A percentile compares a stretch with the other conserved stretches of the same genome.
Conservation (phyloP, 2,113 vertebrate genomes). For the Eonycteris spelaea region DNA sequence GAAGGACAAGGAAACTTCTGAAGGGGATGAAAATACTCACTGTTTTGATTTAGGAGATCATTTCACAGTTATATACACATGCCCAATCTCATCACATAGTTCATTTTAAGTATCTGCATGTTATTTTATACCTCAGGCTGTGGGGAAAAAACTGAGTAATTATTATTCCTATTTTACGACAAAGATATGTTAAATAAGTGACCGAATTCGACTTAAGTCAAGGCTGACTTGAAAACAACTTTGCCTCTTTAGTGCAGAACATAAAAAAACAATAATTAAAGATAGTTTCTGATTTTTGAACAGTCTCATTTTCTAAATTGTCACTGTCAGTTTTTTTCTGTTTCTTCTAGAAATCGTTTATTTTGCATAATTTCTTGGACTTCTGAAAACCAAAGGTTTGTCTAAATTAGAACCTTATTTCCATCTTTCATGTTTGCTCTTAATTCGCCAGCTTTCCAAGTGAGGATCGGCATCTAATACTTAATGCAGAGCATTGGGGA, state of each 20-base stretch:
- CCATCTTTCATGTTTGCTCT: background rate
- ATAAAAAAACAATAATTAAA: background rate
- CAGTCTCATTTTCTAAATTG: background rate
- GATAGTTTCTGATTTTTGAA: slow-evolving; percentile 27
- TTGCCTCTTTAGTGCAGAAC: background rate
- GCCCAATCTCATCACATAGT: background rate
- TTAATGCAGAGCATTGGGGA: background rate
- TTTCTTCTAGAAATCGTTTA: slow-evolving; percentile 30
- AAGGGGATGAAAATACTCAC: background rate
- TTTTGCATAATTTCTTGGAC: slow-evolving; percentile 34
- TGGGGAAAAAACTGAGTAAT: background rate
- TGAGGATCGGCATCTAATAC: background rate
- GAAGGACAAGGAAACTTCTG: background rate
- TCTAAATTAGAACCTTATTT: background rate
- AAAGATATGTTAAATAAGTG: slow-evolving; percentile 1
- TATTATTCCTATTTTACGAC: slow-evolving; percentile 6
- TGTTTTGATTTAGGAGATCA: background rate
- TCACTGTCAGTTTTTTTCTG: background rate
- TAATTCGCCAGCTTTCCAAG: background rate
- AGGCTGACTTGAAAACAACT: background rate
- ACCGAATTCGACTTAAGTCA: background rate
- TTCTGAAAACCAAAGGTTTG: background rate
- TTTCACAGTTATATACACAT: background rate
- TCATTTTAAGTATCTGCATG: background rate
- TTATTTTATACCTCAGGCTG: background rate